phyloP scores from a whole-genome alignment of 2,797 vertebrate genomes.

The Allobates femoralis region DNA sequence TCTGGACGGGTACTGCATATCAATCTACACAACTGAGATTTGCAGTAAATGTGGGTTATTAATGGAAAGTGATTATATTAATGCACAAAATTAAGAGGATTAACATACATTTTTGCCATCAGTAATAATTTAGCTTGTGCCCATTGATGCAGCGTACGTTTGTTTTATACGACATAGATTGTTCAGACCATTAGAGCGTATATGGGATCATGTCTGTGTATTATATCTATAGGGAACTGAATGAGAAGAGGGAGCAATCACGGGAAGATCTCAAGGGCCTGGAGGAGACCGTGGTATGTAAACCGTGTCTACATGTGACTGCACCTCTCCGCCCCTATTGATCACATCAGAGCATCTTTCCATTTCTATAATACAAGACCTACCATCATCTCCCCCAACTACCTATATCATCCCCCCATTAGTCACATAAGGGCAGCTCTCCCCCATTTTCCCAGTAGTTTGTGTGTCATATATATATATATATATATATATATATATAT shows the following conservation, averaged over 20 bases:
- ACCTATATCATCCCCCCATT: too few species aligned
- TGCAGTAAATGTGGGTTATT: too few species aligned
- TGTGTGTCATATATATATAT: neutral
- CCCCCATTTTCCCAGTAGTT: neutral
- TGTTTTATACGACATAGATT: neutral
- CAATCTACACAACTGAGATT: too few species aligned
- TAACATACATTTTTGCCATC: neutral
- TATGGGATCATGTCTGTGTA: neutral
- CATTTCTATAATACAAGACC: neutral
- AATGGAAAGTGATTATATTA: neutral
- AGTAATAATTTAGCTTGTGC: neutral
- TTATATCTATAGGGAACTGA: slow-evolving; percentile 79
- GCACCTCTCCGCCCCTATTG: neutral
- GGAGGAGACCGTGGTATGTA: slow-evolving; percentile 94
- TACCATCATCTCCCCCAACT: too few species aligned
- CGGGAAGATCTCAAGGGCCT: slow-evolving; percentile 94
- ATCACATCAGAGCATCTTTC: neutral
- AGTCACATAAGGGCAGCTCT: neutral
- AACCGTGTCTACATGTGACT: neutral
- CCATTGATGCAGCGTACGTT: neutral
- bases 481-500: too few species aligned
- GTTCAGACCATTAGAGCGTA: too few species aligned
- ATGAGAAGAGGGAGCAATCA: slow-evolving; percentile 91
- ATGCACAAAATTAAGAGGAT: neutral
- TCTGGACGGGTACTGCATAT: too few species aligned